These are phyloP conservation scores for Eulithis testata DNA, from an alignment of 2,888 invertebrate species.

Conservation along the genomic window DNA sequence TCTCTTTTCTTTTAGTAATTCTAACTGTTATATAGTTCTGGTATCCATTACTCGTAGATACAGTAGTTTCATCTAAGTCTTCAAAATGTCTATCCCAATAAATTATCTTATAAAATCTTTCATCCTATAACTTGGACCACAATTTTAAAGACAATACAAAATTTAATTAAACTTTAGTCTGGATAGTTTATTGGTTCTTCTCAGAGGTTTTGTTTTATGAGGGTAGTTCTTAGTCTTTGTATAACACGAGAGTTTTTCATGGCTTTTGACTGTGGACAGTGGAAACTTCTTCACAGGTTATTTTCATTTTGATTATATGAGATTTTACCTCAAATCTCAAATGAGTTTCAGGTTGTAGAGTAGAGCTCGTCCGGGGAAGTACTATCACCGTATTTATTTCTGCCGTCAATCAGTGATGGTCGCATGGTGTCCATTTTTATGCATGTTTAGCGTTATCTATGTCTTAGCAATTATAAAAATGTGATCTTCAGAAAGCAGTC, in stretches of 20 bases:
- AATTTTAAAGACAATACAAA: constrained; percentile 75
- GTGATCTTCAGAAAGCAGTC: too few species aligned
- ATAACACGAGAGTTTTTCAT: constrained; percentile 9
- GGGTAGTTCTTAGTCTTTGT: constrained; percentile 50
- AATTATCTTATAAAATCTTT: too few species aligned
- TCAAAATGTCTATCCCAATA: background rate
- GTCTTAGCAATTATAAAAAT: too few species aligned
- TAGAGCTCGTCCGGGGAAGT: background rate
- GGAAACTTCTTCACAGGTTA: background rate
- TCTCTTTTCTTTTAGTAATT: too few species aligned
- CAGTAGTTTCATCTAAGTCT: too few species aligned
- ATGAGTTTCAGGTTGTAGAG: background rate
- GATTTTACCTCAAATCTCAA: background rate
- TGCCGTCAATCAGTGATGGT: too few species aligned
- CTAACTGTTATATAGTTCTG: too few species aligned
- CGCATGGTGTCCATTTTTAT: too few species aligned
- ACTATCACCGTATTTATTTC: too few species aligned
- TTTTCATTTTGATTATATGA: background rate
- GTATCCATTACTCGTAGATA: too few species aligned
- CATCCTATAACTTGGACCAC: constrained; percentile 42
- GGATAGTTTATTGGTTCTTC: constrained; percentile 74
- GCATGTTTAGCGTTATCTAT: too few species aligned
- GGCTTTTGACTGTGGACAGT: constrained; percentile 14
- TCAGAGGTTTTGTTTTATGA: constrained; percentile 63
- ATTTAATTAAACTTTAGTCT: constrained; percentile 78